A percentile compares a stretch with the other conserved stretches of the same genome.
phyloP scores from a whole-genome alignment of 1,140 invertebrate species.

The Schlechtendalia chinensis region DNA sequence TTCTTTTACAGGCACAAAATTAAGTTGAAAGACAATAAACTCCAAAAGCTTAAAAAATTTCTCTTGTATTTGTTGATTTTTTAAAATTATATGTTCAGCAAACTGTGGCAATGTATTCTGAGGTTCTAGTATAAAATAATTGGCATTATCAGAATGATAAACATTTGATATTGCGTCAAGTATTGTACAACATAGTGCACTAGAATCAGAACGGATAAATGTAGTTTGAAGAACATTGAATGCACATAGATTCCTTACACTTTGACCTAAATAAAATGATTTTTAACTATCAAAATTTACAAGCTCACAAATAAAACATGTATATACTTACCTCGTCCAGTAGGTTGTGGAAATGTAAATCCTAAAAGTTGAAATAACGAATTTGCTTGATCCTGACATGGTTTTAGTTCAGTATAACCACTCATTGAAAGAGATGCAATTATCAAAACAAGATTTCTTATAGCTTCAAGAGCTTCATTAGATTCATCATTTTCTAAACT shows the following conservation, averaged over 20 bases:
- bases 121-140: constrained; percentile 97
- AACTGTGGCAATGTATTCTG: constrained; percentile 94
- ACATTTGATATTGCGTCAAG: constrained; percentile 94
- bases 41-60: constrained; percentile 95
- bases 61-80: constrained; percentile 86
- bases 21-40: constrained; percentile 94
- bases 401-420: constrained; percentile 83
- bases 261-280: constrained; percentile 59
- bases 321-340: constrained; percentile 71
- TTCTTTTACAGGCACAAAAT: constrained; percentile 98
- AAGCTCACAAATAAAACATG: not conserved
- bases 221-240: constrained; percentile 93
- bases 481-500: constrained; percentile 70
- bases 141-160: constrained; percentile 96
- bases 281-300: not conserved
- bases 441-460: constrained; percentile 89
- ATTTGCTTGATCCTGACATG: constrained; percentile 73
- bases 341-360: constrained; percentile 85
- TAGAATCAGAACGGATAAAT: constrained; percentile 84
- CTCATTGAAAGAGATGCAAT: constrained; percentile 91
- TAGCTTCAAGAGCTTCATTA: constrained; percentile 80
- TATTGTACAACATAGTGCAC: constrained; percentile 82
- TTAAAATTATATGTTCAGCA: constrained; percentile 89
- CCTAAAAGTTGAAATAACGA: constrained; percentile 91
- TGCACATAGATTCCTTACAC: constrained; percentile 89